Evolutionary conservation across 2,797 vertebrate species (phyloP).

Genomic region (Gorsachius magnificus): DNA sequence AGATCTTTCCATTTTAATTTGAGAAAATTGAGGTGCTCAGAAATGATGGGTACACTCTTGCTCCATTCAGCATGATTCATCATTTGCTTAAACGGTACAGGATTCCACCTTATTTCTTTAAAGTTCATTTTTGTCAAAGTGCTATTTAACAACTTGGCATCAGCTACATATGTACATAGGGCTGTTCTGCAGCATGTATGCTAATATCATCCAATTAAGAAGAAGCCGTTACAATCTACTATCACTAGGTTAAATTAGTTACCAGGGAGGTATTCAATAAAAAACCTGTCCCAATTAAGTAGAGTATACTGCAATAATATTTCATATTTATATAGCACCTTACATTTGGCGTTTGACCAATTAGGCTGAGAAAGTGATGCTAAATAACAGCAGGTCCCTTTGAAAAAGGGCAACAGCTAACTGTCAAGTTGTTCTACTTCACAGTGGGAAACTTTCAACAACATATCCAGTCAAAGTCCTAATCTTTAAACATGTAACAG

Average conservation of each 20-base stretch:
- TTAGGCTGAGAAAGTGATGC: slow-evolving; percentile 15
- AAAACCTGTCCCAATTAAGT: slow-evolving; percentile 38
- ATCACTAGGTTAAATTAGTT: background rate
- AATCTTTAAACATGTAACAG: background rate
- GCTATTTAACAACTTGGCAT: background rate
- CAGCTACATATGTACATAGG: background rate
- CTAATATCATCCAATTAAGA: slow-evolving; percentile 10
- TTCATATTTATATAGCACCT: slow-evolving; percentile 33
- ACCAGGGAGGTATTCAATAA: background rate
- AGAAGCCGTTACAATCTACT: slow-evolving; percentile 4
- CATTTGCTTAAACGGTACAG: background rate
- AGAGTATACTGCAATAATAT: slow-evolving; percentile 26
- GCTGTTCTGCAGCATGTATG: background rate
- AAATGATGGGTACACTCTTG: background rate
- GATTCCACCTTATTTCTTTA: background rate
- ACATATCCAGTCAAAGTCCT: background rate
- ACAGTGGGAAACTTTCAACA: background rate
- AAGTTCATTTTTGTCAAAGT: background rate
- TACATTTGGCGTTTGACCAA: slow-evolving; percentile 11
- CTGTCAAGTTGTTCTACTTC: background rate
- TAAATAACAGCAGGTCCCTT: slow-evolving; percentile 18
- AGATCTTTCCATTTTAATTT: background rate
- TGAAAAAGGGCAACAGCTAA: slow-evolving; percentile 20
- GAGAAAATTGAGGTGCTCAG: background rate
- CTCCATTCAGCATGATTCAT: background rate